These are phyloP conservation scores for Natator depressus DNA, from an alignment of 2,113 vertebrate genomes.

Conservation along the genomic window DNA sequence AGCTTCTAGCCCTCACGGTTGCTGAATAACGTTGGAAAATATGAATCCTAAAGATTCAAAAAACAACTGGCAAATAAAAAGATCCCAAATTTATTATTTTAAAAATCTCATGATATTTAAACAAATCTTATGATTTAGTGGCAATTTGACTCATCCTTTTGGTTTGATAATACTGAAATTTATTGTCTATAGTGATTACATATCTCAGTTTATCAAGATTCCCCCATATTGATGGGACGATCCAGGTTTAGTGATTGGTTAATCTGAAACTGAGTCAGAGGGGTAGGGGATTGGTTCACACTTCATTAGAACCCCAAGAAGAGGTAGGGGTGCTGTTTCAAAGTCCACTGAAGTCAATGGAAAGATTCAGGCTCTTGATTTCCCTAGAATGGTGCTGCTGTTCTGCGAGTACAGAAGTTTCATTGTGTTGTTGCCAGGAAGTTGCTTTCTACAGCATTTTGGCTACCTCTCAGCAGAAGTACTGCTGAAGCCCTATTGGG, in stretches of 20 bases:
- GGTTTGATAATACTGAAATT: not conserved
- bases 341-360: not conserved
- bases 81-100: not conserved
- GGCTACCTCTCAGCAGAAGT: not conserved
- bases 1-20: not conserved
- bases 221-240: not conserved
- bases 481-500: rapidly evolving
- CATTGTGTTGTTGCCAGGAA: not conserved
- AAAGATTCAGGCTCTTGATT: not conserved
- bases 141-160: not conserved
- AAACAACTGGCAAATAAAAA: not conserved
- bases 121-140: not conserved
- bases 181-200: not conserved
- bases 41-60: not conserved
- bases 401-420: not conserved
- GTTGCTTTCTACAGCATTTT: not conserved
- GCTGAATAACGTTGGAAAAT: not conserved
- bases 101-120: not conserved
- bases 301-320: not conserved
- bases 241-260: not conserved
- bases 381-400: not conserved
- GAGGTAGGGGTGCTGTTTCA: not conserved
- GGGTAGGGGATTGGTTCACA: not conserved
- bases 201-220: not conserved
- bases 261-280: not conserved